Evolutionary conservation across 2,113 vertebrate species (phyloP).

Genomic region (Plotosus lineatus): DNA sequence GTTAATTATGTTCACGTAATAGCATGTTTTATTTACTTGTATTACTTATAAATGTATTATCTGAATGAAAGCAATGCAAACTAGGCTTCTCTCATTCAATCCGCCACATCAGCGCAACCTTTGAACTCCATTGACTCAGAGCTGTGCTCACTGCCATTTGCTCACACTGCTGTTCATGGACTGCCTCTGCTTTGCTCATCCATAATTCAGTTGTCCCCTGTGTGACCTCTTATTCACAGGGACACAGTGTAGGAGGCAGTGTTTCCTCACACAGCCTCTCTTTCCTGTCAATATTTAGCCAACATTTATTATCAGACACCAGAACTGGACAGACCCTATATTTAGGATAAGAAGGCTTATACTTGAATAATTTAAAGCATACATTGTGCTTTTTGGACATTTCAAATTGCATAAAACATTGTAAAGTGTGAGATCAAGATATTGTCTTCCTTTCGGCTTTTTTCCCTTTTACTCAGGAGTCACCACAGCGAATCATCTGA

Average conservation of each 20-base stretch:
- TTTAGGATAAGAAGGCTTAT: neutral
- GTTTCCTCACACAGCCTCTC: constrained; percentile 40
- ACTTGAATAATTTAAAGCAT: neutral
- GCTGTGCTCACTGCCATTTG: neutral
- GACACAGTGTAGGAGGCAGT: constrained; percentile 44
- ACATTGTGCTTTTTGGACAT: too few relatives aligned
- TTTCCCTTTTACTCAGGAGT: too few relatives aligned
- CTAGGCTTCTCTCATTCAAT: neutral
- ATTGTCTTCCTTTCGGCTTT: too few relatives aligned
- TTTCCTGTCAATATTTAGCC: constrained; percentile 65
- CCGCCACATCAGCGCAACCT: constrained; percentile 26
- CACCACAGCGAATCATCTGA: too few relatives aligned
- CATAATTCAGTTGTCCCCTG: constrained; percentile 65
- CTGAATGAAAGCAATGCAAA: constrained; percentile 3
- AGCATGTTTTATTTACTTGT: too few relatives aligned
- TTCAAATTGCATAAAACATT: too few relatives aligned
- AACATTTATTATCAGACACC: constrained; percentile 21
- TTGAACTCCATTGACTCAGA: constrained; percentile 27
- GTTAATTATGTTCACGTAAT: neutral
- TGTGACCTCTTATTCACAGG: constrained; percentile 57
- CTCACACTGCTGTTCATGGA: constrained; percentile 42
- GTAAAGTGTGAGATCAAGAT: too few relatives aligned
- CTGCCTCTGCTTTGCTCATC: constrained; percentile 60
- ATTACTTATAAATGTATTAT: neutral
- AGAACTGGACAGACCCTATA: neutral